phyloP scores from a whole-genome alignment of 2,888 invertebrate genomes.

The Drosophila mimetica region DNA sequence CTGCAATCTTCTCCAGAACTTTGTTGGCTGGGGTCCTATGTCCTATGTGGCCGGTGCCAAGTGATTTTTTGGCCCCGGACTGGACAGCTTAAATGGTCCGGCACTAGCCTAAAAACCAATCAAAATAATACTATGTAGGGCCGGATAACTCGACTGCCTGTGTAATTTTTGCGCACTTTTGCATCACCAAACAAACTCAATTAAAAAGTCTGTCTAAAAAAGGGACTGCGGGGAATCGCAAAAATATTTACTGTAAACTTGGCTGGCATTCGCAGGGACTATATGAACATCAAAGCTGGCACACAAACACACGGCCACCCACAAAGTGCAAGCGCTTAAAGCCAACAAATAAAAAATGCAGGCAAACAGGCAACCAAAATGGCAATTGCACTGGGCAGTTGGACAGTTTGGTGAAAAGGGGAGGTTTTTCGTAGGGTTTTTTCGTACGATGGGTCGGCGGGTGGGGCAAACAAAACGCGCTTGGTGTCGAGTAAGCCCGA shows the following conservation, averaged over 20 bases:
- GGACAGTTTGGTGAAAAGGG: conserved; percentile 38
- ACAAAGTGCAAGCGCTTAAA: conserved; percentile 74
- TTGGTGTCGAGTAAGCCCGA: conserved; percentile 69
- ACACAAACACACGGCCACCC: conserved; percentile 18
- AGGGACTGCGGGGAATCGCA: conserved; percentile 54
- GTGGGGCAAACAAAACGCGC: conserved; percentile 53
- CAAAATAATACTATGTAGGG: conserved; percentile 63
- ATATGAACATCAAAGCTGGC: conserved; percentile 64
- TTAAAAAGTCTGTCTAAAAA: conserved; percentile 72
- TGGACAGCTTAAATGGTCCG: conserved; percentile 48
- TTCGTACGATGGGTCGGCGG: neutral
- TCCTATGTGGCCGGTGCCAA: conserved; percentile 63
- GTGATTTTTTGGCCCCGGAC: conserved; percentile 63
- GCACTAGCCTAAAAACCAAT: conserved; percentile 65
- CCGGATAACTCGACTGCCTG: conserved; percentile 54
- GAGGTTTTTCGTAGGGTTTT: neutral
- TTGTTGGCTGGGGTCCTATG: conserved; percentile 13
- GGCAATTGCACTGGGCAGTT: conserved; percentile 66
- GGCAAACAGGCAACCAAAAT: conserved; percentile 70
- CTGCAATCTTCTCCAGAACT: conserved; percentile 20
- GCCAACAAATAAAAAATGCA: conserved; percentile 78
- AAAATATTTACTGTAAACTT: conserved; percentile 78
- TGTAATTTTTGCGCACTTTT: conserved; percentile 78
- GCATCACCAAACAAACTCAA: conserved; percentile 79
- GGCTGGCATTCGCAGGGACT: conserved; percentile 47